Base-by-base conservation (phyloP, 2,888 invertebrate genomes). In the Apodemia mormo region DNA sequence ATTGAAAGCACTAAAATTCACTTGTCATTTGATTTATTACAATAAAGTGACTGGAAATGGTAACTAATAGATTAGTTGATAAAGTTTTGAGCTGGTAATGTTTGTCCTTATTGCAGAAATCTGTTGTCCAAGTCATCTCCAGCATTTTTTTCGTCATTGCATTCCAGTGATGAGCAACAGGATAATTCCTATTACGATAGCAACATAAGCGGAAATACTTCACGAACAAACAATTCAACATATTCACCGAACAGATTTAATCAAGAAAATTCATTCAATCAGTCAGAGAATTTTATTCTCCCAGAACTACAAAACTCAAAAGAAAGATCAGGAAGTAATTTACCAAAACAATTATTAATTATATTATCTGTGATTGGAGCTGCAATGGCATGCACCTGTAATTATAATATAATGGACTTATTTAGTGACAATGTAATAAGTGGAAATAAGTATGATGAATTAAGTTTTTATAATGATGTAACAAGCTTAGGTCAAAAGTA, bases 51-150 rank as follows among this genome's bases (percentile, higher is more conserved):
- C 52, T 12, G n/a, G n/a, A 52, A 52, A 6, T n/a, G 10, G 10
- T n/a, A 52, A 52, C 6, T 14, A 7, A n/a, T 54, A 54, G 54
- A 54, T 54, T 52, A 64, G 45, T 52, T n/a, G 66, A 58, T 45
- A 9, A 61, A 61, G 61, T 67, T 71, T 72, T 86, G 86, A 87
- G 85, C 77, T 85, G 86, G 85, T 86, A 85, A 85, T 87, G 78
- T 85, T 66, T 85, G 78, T 88, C 76, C 77, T 89, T 65, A 37
- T 69, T 91, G 76, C 91, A 92, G 90, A 81, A 75, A 80, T 80
- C 74, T 80, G 66, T 82, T 88, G 77, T 87, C 90, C 71, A 87
- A 87, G 81, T 92, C 90, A 74, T 85, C 87, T 81, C 90, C 90
- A 75, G 81, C 88, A 81, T 81, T 76, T 74, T 82, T 89, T 73